Base-by-base conservation (phyloP, 1,140 invertebrate species). In the Diachasmimorpha longicaudata region DNA sequence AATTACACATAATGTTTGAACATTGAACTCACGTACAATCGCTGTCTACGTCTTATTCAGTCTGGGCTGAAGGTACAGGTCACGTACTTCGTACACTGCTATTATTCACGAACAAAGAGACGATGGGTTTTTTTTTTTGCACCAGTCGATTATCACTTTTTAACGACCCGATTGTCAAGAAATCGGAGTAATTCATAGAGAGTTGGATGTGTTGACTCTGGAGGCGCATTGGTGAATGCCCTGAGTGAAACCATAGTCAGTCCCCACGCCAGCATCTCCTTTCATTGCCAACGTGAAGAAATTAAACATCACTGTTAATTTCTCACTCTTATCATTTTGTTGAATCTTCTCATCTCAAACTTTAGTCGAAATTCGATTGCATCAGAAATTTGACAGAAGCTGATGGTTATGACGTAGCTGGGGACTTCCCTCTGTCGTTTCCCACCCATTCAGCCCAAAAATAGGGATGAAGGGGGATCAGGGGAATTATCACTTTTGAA, bases 161-260 rank as follows among this genome's bases (percentile, higher is more conserved):
- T 14, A 68, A 46, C 16, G 14, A 66, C 63, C 37, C 23, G 16
- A 44, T 11, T 44, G 58, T 31, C 63, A 68, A 36, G 25, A n/a
- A 14, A 37, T 68, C n/a, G 21, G 13, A 19, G 37, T 14, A 42
- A 58, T 19, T 73, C 68, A 71, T 76, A 36, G 25, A 52, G 58
- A 68, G 31, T 77, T 76, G 72, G 69, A 76, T 79, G 71, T 81
- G 79, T 72, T 69, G 79, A 77, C 78, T 79, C 19, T 80, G 75
- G 78, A 79, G 79, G 80, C 79, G 69, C 78, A 79, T 37, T 79
- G 76, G 79, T 79, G 83, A 85, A 77, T 81, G 83, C 78, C 48
- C 74, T 79, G 81, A 85, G 86, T 85, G 86, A 87, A 85, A 87
- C 84, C 83, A 80, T 5, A 79, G 79, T 79, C 76, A 77, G 42